Evolutionary conservation across 2,888 invertebrate genomes (phyloP), one percentile per base, ranked within the genome.

Genomic region (Argyresthia goedartella): DNA sequence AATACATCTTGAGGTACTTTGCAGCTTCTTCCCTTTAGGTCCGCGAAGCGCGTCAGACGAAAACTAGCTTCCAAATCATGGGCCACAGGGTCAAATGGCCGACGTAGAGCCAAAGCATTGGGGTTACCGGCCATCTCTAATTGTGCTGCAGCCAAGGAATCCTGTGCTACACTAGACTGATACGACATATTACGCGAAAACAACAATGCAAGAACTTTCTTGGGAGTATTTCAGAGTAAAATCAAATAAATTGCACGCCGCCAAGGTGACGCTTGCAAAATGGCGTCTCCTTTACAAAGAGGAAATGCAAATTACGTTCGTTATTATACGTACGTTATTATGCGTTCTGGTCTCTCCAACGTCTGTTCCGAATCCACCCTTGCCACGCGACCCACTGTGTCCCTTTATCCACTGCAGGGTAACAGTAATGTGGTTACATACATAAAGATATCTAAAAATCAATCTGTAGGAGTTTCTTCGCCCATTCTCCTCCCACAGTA

Each of bases 51-150:
- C 64, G 97, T 98, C 71, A 98, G 88, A 59, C 96, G 92, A 89
- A 98, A 98, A 84, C 93, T 93, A 49, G 93, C 90, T 77, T 96
- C 94, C 81, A 98, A 90, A 73, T 96, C 96, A 81, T 96, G 95
- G 63, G 93, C 94, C 64, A 93, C 91, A 63, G 97, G 97, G 79
- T 93, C 93, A 76, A 94, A 94, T 64, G 93, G 93, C 71, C 94
- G 90, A 66, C 93, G 91, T 66, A 93, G 76, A 58, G 93, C 94
- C 72, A 95, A 88, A 62, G 95, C 90, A 86, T 95, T 95, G 68
- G 96, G 95, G 90, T 95, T 96, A 76, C 94, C 95, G 81, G 96
- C 94, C 80, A 97, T 92, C 88, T 98, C 98, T 77, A 98, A 89
- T 78, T 96, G 95, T 67, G 96, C 95, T 66, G 93, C 92, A 77